Evolutionary conservation across 2,888 invertebrate species (phyloP).

Genomic region (Dicyrtomina minuta): DNA sequence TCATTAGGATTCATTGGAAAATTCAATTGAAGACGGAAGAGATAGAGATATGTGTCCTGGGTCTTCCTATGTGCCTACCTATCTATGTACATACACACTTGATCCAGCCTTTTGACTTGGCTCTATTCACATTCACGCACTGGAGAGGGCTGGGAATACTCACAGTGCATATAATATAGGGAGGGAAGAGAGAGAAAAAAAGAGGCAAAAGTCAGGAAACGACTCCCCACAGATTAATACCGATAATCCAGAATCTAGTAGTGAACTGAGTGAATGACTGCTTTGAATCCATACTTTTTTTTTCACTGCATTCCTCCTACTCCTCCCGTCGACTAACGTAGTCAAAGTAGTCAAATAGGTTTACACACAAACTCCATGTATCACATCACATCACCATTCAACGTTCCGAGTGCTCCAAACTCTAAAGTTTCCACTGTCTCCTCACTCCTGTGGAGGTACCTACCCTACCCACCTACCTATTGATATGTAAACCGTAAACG

Average conservation of each 20-base stretch:
- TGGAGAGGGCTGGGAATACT: no score
- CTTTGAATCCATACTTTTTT: slow-evolving; percentile 24
- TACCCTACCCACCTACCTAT: no score
- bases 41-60: slow-evolving; percentile 14
- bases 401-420: no score
- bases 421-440: no score
- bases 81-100: no score
- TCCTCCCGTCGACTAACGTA: no score
- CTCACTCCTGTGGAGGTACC: no score
- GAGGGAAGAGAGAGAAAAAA: slow-evolving; percentile 25
- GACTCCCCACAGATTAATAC: slow-evolving; percentile 53
- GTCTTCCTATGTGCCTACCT: background rate
- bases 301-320: slow-evolving; percentile 24
- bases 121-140: slow-evolving; percentile 30
- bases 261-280: slow-evolving; percentile 33
- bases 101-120: no score
- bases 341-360: slow-evolving; percentile 27
- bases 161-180: no score
- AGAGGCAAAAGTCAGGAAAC: slow-evolving; percentile 50
- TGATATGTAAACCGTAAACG: no score
- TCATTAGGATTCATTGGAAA: slow-evolving; percentile 54
- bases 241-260: slow-evolving; percentile 48
- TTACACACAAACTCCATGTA: slow-evolving; percentile 33
- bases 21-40: slow-evolving; percentile 50
- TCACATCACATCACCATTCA: slow-evolving; percentile 27